Base-by-base conservation (phyloP, 1,140 invertebrate species). In the Drosophila tristis region DNA sequence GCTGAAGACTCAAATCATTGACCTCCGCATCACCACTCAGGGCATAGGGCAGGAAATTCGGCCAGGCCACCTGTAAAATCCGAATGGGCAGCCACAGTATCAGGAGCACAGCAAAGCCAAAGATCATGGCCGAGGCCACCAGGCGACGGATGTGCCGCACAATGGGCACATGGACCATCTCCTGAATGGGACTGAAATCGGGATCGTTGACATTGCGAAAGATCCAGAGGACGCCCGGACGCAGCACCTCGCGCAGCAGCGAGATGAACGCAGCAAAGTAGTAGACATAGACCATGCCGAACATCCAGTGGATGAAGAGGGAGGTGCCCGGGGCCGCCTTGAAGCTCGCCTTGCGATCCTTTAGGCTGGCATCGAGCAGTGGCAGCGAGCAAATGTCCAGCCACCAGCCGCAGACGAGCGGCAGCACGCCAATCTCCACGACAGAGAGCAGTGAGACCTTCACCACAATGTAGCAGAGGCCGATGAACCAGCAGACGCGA, bases 231-330 rank as follows among this genome's bases (percentile, higher is more conserved):
- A 99, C 98, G 0, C 98, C 98, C 0, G 98, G 98, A 54, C 98
- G 93, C 6, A 99, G 91, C 3, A 99, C 97, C 93, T 99, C 99
- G 49, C 98, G 93, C 3, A 99, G 92, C 29, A 87, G 51, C 20
- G 84, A 93, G 42, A 99, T 97, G 90, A 99, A 99, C 0, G 98
- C 99, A 7, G 98, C 99, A 91, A 99, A 99, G 93, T 99, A 99
- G 92, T 99, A 99, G 13, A 99, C 98, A 92, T 99, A 99, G 2
- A 99, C 96, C 98, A 99, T 99, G 56, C 98, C 98, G n/a, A 98
- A 96, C 8, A 99, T 94, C 99, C 99, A 99, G 92, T 99, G 98
- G 54, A 99, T 96, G 90, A 99, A 99, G 94, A 99, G 97, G 0
- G 97, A 98, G 0, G 98, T 99, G 45, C 98, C 98, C 0, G 99